Evolutionary conservation across 30 jellyfish, hydroid and myxozoan species (phyloP), one percentile per base, ranked within the genome.

Genomic region (Turritopsis dohrnii): DNA sequence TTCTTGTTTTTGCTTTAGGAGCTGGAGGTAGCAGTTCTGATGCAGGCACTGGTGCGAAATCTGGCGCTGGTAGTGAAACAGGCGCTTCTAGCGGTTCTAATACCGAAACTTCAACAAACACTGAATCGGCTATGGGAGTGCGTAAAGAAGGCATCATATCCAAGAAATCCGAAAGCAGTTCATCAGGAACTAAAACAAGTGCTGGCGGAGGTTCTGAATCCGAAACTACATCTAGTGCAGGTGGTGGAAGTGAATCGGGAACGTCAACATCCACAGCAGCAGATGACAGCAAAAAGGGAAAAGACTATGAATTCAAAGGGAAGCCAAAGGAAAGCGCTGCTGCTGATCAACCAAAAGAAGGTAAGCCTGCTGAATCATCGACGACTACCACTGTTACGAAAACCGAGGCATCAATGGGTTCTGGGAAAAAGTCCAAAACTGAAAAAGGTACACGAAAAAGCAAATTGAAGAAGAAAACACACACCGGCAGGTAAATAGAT

Each of bases 41-140:
- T 7, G 73, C 96, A 19, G 94, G 89, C 8, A 88, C 88, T 8
- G 94, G 94, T 83, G 88, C 95, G 22, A 80, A 80, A 65, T 80
- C 87, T 22, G 87, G 87, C 16, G 87, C 87, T 26, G 87, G 87
- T 7, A 24, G 71, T 65, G 87, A 80, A 71, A 60, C 71, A 0
- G 79, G 87, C 79, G 87, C 71, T 18, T 21, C 41, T 22, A 27
- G 85, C 29, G 96, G 96, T 25, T 91, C 97, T 21, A 86, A 77
- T 27, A 86, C 97, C 0, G 97, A 91, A 82, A 91, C 97, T 28
- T 22, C 90, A 16, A 86, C 97, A 25, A 88, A 88, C 80, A 91
- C 96, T 13, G 97, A 86, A 80, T 86, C 97, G 4, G 91, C 97
- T 0, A 84, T 91, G 93, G 97, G 97, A 30, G 90, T 90, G 8